These are phyloP conservation scores for Pristionchus arcanus DNA, from an alignment of 2,888 invertebrate genomes.

Conservation along the genomic window DNA sequence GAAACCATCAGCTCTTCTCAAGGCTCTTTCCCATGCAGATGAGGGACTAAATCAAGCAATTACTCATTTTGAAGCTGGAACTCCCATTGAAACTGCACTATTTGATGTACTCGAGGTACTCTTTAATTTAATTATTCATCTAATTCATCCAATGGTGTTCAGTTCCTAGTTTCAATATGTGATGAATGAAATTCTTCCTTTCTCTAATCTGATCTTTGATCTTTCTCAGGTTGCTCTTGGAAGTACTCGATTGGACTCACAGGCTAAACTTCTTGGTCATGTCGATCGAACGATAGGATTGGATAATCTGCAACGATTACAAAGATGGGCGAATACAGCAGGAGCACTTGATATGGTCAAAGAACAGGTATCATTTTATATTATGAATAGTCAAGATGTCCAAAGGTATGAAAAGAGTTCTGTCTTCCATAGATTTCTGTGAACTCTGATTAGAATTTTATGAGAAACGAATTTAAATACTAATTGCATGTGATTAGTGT, in stretches of 20 bases:
- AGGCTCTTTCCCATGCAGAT: constrained; percentile 76
- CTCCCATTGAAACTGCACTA: constrained; percentile 76
- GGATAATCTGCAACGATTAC: constrained; percentile 78
- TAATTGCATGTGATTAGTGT: background rate
- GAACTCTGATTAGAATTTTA: too few relatives aligned
- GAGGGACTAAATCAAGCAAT: constrained; percentile 78
- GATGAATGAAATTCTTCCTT: background rate
- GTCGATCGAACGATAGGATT: constrained; percentile 78
- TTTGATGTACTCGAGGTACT: constrained; percentile 76
- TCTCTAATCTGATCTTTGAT: background rate
- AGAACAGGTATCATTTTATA: constrained; percentile 70
- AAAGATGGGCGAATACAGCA: constrained; percentile 79
- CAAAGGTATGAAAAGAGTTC: too few relatives aligned
- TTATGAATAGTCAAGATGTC: too few relatives aligned
- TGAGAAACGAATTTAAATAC: too few relatives aligned
- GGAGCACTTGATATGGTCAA: constrained; percentile 78
- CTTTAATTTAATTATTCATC: background rate
- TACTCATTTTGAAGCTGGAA: constrained; percentile 77
- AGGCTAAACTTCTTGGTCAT: constrained; percentile 77
- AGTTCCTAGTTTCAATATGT: too few relatives aligned
- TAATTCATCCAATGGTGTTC: background rate
- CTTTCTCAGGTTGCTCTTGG: constrained; percentile 72
- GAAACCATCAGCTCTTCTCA: constrained; percentile 76
- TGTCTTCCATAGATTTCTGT: too few relatives aligned
- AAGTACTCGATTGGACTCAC: constrained; percentile 76